Conservation (phyloP, 2,113 vertebrate species). For the Paratilapia polleni region DNA sequence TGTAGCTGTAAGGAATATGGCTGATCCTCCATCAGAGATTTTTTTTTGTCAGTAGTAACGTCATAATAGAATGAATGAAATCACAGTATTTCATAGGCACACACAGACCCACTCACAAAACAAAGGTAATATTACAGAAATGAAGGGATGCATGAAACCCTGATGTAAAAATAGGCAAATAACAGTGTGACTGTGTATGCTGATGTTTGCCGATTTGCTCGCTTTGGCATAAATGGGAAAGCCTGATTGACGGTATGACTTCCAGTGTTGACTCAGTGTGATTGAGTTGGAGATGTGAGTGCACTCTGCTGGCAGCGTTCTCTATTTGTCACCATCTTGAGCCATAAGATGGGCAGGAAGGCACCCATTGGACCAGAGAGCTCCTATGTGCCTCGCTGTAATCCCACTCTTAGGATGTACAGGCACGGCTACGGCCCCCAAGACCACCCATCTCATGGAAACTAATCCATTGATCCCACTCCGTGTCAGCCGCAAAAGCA, state of each 20-base stretch:
- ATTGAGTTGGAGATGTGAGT: conserved; percentile 68
- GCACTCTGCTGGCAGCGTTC: conserved; percentile 70
- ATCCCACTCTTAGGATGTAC: conserved; percentile 86
- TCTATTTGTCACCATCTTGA: conserved; percentile 72
- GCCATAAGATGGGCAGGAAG: conserved; percentile 60
- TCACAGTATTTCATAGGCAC: background rate
- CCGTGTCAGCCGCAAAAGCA: conserved; percentile 82
- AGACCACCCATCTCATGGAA: conserved; percentile 81
- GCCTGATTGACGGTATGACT: conserved; percentile 39
- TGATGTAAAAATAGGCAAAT: conserved; percentile 10
- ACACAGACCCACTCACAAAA: background rate
- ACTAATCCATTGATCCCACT: conserved; percentile 90
- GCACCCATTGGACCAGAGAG: conserved; percentile 67
- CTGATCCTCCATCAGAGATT: conserved; percentile 37
- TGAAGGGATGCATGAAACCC: background rate
- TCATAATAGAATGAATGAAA: conserved; percentile 18
- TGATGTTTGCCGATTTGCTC: conserved; percentile 24
- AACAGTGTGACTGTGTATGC: background rate
- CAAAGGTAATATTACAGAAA: background rate
- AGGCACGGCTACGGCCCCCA: conserved; percentile 80
- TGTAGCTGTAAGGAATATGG: conserved; percentile 24
- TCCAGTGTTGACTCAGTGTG: conserved; percentile 74
- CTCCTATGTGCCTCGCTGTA: conserved; percentile 78
- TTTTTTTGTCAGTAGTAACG: conserved; percentile 13
- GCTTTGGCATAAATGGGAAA: conserved; percentile 45